Evolutionary conservation across 2,113 vertebrate species (phyloP).

Genomic region (Corvus hawaiiensis): DNA sequence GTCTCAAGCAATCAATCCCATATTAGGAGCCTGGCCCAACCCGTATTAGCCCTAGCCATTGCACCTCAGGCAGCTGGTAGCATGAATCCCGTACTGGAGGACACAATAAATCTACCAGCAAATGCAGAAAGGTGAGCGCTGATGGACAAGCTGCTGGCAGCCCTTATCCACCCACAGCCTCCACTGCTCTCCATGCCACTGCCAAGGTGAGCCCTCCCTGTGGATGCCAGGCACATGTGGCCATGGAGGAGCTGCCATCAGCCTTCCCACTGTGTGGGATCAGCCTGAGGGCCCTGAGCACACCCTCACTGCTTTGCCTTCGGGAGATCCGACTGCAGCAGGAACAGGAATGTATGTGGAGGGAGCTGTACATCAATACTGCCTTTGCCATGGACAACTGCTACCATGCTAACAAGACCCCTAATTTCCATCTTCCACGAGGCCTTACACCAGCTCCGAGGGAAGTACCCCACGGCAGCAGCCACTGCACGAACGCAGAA

Average conservation of each 20-base stretch:
- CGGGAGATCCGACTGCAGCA: neutral
- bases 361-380: neutral
- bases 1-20: neutral
- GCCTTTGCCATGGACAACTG: neutral
- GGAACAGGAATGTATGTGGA: neutral
- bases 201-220: neutral
- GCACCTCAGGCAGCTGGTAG: neutral
- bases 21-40: neutral
- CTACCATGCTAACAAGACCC: fast-evolving
- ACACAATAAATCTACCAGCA: neutral
- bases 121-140: neutral
- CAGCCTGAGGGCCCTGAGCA: neutral
- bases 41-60: neutral
- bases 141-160: neutral
- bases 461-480: neutral
- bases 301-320: neutral
- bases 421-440: neutral
- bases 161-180: too few species aligned
- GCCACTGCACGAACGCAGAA: neutral
- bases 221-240: neutral
- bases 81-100: fast-evolving
- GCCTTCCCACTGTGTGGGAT: neutral
- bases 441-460: neutral
- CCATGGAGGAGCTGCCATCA: neutral
- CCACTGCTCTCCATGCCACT: neutral